Conservation (phyloP, 1,140 invertebrate genomes). For the Spodoptera frugiperda region DNA sequence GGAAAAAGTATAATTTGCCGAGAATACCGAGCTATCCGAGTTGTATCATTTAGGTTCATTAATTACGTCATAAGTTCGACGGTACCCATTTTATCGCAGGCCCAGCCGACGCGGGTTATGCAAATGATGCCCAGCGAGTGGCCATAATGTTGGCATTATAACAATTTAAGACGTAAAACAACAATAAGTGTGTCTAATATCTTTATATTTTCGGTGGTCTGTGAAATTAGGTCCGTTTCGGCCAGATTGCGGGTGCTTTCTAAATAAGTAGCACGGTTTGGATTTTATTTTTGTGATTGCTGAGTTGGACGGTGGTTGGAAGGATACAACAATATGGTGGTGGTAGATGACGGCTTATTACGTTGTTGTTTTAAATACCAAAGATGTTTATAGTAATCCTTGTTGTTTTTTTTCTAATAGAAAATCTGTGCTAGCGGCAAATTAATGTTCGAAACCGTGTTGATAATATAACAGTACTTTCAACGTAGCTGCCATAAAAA, state of each 20-base stretch:
- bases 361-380: no score
- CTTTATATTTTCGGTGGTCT: conserved; percentile 34
- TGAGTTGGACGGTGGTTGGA: background rate
- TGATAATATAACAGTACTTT: no score
- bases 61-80: conserved; percentile 78
- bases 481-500: no score
- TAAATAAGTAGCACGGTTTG: background rate
- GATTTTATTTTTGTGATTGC: background rate
- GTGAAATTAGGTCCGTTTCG: conserved; percentile 20
- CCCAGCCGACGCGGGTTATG: conserved; percentile 74
- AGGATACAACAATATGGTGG: no score
- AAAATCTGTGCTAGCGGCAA: no score
- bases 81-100: conserved; percentile 71
- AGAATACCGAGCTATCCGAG: conserved; percentile 58
- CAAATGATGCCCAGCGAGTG: conserved; percentile 77
- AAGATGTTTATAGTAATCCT: no score
- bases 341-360: no score
- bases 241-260: conserved; percentile 7
- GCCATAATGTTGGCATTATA: conserved; percentile 75
- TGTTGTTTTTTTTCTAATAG: no score
- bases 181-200: conserved; percentile 72
- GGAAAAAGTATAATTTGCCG: conserved; percentile 68
- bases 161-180: conserved; percentile 84
- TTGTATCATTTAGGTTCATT: conserved; percentile 78
- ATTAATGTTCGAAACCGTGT: no score